Conservation (phyloP, 2,888 invertebrate genomes). For the Aleiodes testaceus region DNA sequence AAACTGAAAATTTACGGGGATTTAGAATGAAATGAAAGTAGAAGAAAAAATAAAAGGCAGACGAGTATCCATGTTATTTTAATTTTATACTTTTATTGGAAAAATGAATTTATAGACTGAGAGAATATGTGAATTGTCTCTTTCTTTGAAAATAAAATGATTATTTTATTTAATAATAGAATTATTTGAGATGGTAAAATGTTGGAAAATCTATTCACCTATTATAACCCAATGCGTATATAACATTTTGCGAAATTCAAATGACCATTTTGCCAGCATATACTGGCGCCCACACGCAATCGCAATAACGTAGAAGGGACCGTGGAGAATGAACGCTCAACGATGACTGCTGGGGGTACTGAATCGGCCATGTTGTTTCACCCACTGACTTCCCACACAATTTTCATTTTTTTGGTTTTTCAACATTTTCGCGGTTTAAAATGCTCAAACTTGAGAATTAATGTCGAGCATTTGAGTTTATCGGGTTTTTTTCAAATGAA, state of each 20-base stretch:
- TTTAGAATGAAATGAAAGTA: not conserved
- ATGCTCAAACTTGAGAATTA: conserved; percentile 17
- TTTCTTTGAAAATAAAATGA: not conserved
- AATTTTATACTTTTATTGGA: conserved; percentile 27
- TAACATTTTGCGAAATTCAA: conserved; percentile 47
- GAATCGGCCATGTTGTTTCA: conserved; percentile 61
- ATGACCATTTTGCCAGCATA: conserved; percentile 40
- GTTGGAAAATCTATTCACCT: not conserved
- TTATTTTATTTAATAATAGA: not conserved
- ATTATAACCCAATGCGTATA: not conserved
- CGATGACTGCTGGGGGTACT: conserved; percentile 55
- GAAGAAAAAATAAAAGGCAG: not conserved
- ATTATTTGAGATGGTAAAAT: not conserved
- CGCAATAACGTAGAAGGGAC: conserved; percentile 39
- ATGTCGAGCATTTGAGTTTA: not conserved
- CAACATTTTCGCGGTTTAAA: conserved; percentile 28
- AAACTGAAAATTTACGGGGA: conserved; percentile 25
- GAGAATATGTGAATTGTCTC: conserved; percentile 5
- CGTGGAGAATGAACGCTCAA: conserved; percentile 58
- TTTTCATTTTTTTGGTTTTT: conserved; percentile 5
- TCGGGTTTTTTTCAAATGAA: no score
- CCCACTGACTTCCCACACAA: conserved; percentile 62
- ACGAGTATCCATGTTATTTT: conserved; percentile 27
- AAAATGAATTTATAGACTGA: not conserved
- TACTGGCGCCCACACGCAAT: conserved; percentile 56